These are phyloP conservation scores for Cephus nigrinus DNA, from an alignment of 2,888 invertebrate species.

Conservation along the genomic window DNA sequence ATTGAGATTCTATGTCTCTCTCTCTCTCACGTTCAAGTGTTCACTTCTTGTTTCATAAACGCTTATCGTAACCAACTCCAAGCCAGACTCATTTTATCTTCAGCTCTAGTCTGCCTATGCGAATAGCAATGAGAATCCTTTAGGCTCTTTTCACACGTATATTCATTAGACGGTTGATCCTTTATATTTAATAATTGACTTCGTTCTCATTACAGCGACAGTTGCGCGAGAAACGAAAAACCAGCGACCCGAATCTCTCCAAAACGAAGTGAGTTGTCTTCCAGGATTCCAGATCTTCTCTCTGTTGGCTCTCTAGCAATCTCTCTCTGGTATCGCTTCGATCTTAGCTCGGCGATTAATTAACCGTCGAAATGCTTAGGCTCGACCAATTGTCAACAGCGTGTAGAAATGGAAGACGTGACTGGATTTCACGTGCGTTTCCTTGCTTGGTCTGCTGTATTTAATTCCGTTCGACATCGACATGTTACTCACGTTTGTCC, in stretches of 20 bases:
- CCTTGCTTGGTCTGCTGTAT: background rate
- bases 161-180: background rate
- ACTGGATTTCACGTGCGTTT: background rate
- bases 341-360: background rate
- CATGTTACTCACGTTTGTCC: background rate
- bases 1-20: background rate
- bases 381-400: constrained; percentile 2
- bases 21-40: background rate
- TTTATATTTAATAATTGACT: background rate
- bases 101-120: background rate
- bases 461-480: background rate
- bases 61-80: background rate
- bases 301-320: constrained; percentile 8
- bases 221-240: constrained; percentile 77
- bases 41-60: background rate
- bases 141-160: background rate
- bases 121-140: background rate
- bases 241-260: constrained; percentile 84
- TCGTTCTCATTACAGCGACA: constrained; percentile 71
- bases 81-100: background rate
- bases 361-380: background rate
- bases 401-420: background rate
- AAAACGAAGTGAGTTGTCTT: constrained; percentile 73
- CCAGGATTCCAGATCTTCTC: constrained; percentile 14
- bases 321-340: constrained; percentile 12